phyloP scores from a whole-genome alignment of 1,140 invertebrate species.

The Theocolax elegans region DNA sequence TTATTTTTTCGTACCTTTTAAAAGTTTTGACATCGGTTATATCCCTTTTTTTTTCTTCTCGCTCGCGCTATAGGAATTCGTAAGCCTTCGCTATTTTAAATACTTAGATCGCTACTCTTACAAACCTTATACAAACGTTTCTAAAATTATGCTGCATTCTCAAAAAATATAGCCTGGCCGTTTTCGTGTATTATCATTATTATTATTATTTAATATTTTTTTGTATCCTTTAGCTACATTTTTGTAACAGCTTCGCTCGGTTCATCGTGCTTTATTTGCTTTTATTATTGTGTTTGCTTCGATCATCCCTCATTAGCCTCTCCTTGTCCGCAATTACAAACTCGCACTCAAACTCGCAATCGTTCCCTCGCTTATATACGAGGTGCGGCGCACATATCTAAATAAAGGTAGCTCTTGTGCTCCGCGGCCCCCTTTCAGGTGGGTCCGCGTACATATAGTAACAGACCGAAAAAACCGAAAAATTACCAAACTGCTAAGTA shows the following conservation, averaged over 20 bases:
- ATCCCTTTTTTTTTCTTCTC: no score
- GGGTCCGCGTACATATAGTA: conserved; percentile 23
- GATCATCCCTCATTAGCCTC: neutral
- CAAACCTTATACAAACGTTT: conserved; percentile 64
- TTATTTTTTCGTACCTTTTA: neutral
- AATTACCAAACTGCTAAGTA: no score
- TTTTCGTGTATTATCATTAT: conserved; percentile 48
- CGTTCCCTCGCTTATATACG: conserved; percentile 8
- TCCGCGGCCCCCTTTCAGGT: conserved; percentile 24
- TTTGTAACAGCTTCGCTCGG: conserved; percentile 1
- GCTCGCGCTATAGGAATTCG: conserved; percentile 46
- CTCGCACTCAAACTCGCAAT: neutral
- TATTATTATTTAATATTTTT: conserved; percentile 32
- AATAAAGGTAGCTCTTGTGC: conserved; percentile 40
- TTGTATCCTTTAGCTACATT: conserved; percentile 24
- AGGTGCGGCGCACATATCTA: conserved; percentile 30
- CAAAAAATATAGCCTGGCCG: conserved; percentile 66
- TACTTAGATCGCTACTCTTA: conserved; percentile 60
- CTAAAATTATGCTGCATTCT: conserved; percentile 65
- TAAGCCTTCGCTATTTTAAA: conserved; percentile 52
- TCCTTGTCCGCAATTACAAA: neutral
- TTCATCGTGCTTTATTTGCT: conserved; percentile 37
- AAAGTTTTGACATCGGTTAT: conserved; percentile 40
- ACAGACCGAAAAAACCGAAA: no score
- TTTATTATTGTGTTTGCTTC: conserved; percentile 24